Evolutionary conservation across 2,797 vertebrate genomes (phyloP).

Genomic region (Ceryle rudis): DNA sequence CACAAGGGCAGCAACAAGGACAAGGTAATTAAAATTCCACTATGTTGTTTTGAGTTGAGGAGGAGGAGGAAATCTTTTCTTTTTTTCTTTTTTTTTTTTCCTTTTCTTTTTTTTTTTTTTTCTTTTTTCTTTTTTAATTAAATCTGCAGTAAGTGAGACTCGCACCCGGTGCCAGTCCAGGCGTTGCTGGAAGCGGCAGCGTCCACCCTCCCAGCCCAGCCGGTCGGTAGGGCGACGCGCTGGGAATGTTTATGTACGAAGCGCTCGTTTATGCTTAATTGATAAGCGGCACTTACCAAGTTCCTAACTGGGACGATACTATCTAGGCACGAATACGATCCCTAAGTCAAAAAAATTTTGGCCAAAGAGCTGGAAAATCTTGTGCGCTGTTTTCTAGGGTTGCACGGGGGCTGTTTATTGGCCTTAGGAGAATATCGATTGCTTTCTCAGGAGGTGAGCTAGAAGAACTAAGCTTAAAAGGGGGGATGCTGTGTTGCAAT

Average conservation of each 20-base stretch:
- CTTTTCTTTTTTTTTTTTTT: not conserved
- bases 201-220: not conserved
- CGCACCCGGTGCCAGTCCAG: not conserved
- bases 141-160: not conserved
- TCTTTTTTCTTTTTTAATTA: not conserved
- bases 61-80: not conserved
- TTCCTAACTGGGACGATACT: conserved; percentile 61
- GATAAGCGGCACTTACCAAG: conserved; percentile 67
- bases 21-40: conserved; percentile 80
- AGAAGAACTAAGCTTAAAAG: not conserved
- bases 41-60: conserved; percentile 43
- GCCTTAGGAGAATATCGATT: conserved; percentile 19
- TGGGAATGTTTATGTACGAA: not conserved
- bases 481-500: conserved; percentile 25
- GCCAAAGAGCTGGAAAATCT: conserved; percentile 40
- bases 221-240: not conserved
- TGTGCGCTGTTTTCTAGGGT: not conserved
- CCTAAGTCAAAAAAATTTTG: conserved; percentile 38
- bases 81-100: not conserved
- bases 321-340: conserved; percentile 53
- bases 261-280: conserved; percentile 17
- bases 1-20: conserved; percentile 86
- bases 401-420: not conserved
- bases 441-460: conserved; percentile 53
- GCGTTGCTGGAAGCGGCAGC: not conserved